A percentile compares a stretch with the other conserved stretches of the same genome.
Conservation (phyloP, 2,797 vertebrate genomes). For the Nyctalus aviator region DNA sequence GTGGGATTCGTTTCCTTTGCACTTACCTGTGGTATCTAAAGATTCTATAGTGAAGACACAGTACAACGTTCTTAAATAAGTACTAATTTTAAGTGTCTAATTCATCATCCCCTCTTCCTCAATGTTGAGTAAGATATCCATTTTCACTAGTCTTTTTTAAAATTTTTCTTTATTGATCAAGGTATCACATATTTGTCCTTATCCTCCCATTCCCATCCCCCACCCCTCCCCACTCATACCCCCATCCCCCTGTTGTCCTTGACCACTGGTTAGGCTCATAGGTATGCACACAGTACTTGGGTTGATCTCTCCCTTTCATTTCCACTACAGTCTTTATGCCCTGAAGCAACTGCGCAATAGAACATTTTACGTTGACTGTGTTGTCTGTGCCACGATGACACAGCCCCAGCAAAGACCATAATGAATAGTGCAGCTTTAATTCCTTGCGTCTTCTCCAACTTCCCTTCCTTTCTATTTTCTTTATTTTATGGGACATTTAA, state of each 20-base stretch:
- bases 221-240: too few species aligned
- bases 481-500: too few species aligned
- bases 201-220: too few species aligned
- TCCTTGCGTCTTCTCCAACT: background rate
- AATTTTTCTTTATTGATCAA: too few species aligned
- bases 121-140: background rate
- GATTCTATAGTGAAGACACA: background rate
- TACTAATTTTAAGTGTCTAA: background rate
- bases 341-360: background rate
- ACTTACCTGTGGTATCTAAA: background rate
- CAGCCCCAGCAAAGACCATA: too few species aligned
- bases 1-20: background rate
- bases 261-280: too few species aligned
- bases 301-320: background rate
- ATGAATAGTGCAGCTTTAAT: background rate
- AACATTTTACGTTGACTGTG: background rate
- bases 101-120: background rate
- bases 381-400: background rate
- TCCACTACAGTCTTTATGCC: background rate
- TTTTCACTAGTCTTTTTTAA: background rate
- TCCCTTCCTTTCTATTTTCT: background rate
- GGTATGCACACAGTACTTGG: too few species aligned
- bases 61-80: background rate
- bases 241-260: too few species aligned
- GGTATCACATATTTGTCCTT: too few species aligned